phyloP scores from a whole-genome alignment of 1,140 invertebrate species.

The Drosophila lacteicornis region DNA sequence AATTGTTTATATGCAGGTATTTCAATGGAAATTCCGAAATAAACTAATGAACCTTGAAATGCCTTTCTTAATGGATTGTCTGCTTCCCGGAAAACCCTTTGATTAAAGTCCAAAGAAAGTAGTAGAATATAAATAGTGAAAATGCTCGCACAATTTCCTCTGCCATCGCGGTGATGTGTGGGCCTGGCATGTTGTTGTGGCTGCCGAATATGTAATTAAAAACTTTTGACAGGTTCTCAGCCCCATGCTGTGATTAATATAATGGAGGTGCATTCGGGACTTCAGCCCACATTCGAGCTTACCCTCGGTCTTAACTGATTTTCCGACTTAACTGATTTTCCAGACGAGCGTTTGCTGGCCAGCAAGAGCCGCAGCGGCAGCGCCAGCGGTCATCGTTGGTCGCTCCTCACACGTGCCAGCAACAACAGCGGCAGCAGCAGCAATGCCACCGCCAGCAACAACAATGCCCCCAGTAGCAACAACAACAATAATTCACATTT shows the following conservation, averaged over 20 bases:
- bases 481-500: slow-evolving; percentile 69
- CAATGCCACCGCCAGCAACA: slow-evolving; percentile 11
- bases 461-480: slow-evolving; percentile 40
- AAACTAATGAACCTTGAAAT: background rate
- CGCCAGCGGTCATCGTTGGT: slow-evolving; percentile 78
- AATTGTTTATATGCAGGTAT: too few relatives aligned
- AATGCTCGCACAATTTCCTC: background rate
- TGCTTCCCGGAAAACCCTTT: background rate
- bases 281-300: slow-evolving; percentile 6
- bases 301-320: slow-evolving; percentile 15
- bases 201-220: slow-evolving; percentile 51
- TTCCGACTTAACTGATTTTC: slow-evolving; percentile 6
- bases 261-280: slow-evolving; percentile 11
- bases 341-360: slow-evolving; percentile 70
- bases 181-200: slow-evolving; percentile 12
- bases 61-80: background rate
- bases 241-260: slow-evolving; percentile 52
- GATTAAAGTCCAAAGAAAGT: background rate
- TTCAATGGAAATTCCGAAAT: background rate
- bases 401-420: slow-evolving; percentile 60
- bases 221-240: slow-evolving; percentile 49
- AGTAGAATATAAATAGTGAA: background rate
- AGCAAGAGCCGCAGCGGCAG: slow-evolving; percentile 77
- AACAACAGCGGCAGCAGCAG: slow-evolving; percentile 13
- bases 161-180: background rate